Evolutionary conservation across 2,797 vertebrate genomes (phyloP), one percentile per base, ranked within the genome.

Genomic region (Odontamblyopus lacepedii): DNA sequence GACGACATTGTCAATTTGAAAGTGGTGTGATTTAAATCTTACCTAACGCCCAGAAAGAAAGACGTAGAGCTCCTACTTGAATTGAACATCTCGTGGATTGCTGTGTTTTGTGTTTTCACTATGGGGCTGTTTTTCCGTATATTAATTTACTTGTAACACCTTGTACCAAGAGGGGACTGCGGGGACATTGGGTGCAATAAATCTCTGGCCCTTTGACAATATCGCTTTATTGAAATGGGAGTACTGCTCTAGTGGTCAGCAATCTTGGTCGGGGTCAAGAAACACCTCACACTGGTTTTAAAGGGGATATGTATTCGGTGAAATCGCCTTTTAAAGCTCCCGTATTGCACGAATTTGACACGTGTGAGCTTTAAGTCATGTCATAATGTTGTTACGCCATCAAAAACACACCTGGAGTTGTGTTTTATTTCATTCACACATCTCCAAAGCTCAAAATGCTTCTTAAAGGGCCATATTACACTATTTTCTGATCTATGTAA

Each of bases 201-300:
- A 76, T 76, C 71, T 69, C 32, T 32, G 1, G 65, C 69, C 57
- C 9, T 18, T 1, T 12, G 19, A 73, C 76, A 69, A 62, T 48
- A 71, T 72, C 60, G 50, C 74, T 87, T 83, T 81, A 84, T 88
- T 82, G 71, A 85, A 79, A 85, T 82, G 76, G 70, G 79, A 78
- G 61, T 0, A 2, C 67, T 71, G 82, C 68, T 79, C 62, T 35
- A 44, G 41, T 13, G 2, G 0, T 89, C 83, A 81, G 68, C 71
- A 69, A 63, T 63, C 71, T 67, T 35, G 50, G 30, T 19, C 11
- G 67, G 60, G 30, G 70, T 18, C 51, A 26, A 60, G 16, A 19
- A 72, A 78, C 72, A 71, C 63, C 44, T 16, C 15, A 48, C 13
- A 15, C 44, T 15, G 15, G 13, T 0, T 15, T 48, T 15, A 48